These are phyloP conservation scores for Tetragnatha montana DNA, from an alignment of 2,888 invertebrate genomes.

Conservation along the genomic window DNA sequence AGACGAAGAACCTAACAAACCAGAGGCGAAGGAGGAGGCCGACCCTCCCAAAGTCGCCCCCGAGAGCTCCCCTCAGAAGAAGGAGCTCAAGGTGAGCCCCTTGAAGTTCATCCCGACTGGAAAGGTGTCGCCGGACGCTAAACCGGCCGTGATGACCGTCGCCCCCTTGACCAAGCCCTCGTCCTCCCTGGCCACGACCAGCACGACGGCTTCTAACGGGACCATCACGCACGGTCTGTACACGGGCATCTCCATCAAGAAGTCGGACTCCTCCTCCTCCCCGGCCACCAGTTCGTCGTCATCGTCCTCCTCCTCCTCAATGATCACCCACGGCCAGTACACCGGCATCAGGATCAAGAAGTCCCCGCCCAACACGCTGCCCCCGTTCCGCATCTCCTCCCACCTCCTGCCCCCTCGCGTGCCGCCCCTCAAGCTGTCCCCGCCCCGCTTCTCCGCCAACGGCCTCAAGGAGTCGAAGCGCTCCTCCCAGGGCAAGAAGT, in stretches of 20 bases:
- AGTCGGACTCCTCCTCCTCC: conserved; percentile 48
- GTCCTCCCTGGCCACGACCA: conserved; percentile 44
- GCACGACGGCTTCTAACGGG: conserved; percentile 52
- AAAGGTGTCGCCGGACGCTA: conserved; percentile 55
- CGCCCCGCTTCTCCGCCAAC: conserved; percentile 61
- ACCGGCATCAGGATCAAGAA: conserved; percentile 63
- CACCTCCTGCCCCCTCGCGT: conserved; percentile 60
- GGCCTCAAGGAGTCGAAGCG: conserved; percentile 36
- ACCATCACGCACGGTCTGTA: conserved; percentile 63
- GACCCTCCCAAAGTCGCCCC: not conserved
- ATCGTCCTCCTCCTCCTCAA: conserved; percentile 55
- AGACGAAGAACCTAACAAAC: not conserved
- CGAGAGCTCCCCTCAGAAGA: conserved; percentile 32
- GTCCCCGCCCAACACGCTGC: conserved; percentile 60
- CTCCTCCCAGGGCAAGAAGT: conserved; percentile 52
- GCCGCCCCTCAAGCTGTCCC: conserved; percentile 60
- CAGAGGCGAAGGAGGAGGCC: not conserved
- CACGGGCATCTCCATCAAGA: conserved; percentile 64
- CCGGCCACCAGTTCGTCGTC: conserved; percentile 50
- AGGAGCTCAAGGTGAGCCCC: conserved; percentile 38
- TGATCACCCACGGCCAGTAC: conserved; percentile 57
- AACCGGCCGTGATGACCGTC: conserved; percentile 65
- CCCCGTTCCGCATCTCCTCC: conserved; percentile 57
- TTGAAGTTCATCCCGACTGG: conserved; percentile 53
- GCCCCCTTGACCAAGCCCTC: conserved; percentile 63